Evolutionary conservation across 2,797 vertebrate species (phyloP), one percentile per base, ranked within the genome.

Genomic region (Poeciliopsis paucimaculata): DNA sequence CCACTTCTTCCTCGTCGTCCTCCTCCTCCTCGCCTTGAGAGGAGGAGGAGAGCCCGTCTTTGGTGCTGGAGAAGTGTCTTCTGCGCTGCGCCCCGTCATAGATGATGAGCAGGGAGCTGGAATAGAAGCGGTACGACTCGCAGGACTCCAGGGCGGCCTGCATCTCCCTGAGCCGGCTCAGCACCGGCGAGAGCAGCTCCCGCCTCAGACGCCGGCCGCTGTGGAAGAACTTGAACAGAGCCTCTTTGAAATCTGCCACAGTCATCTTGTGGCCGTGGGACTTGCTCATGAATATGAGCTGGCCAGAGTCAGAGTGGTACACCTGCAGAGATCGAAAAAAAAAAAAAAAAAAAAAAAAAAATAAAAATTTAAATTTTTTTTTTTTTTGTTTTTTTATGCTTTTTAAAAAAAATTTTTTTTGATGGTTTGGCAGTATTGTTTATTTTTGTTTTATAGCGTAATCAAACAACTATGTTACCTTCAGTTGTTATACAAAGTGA

Each of bases 251-350:
- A 86, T 96, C 97, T 26, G 96, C 94, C 75, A 97, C 96, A 0
- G 96, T 98, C 82, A 99, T 96, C 80, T 98, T 97, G 83, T 97
- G 97, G 68, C 98, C 98, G 0, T 97, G 97, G 90, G 97, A 98
- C 91, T 98, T 99, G 93, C 98, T 98, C 98, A 99, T 98, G 92
- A 98, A 98, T 95, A 98, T 97, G 43, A 99, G 95, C 93, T 99
- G 97, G 77, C 96, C 97, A 0, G 96, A 96, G 86, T 96, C 97
- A 26, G 96, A 96, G 90, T 97, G 97, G 92, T 98, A 99, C 49
- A 99, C 98, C 98, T 99, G 83, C 53, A 80, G 57, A 12, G 51
- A 84, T 1, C 1, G 31, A 49, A 73, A 41, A 77, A 57, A 34
- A 62, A 62, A 34, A 2, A 6, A 60, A 0, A 49, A 41, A 62